These are phyloP conservation scores for Panzeria rudis DNA, from an alignment of 2,888 invertebrate species.

Conservation along the genomic window DNA sequence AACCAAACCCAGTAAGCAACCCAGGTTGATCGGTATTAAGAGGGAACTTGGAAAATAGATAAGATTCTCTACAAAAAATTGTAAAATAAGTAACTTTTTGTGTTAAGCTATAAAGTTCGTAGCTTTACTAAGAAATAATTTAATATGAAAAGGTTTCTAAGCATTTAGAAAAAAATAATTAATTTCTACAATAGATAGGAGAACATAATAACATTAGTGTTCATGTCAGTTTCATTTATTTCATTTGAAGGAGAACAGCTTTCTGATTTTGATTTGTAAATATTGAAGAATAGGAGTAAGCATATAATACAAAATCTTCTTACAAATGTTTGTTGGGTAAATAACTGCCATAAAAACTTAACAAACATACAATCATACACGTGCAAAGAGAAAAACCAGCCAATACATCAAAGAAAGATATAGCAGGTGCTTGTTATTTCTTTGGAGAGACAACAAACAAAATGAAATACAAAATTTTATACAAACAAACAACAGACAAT, in stretches of 20 bases:
- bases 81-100: too few species aligned
- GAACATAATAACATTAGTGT: background rate
- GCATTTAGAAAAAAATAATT: background rate
- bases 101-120: too few species aligned
- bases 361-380: background rate
- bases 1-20: background rate
- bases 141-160: too few species aligned
- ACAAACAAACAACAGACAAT: background rate
- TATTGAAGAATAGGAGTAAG: too few species aligned
- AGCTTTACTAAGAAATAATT: too few species aligned
- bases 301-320: too few species aligned
- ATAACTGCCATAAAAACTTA: background rate
- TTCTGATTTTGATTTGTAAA: too few species aligned
- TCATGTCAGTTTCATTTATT: too few species aligned
- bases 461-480: background rate
- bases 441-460: slow-evolving; percentile 17
- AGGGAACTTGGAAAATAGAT: too few species aligned
- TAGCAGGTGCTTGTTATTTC: slow-evolving; percentile 61
- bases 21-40: background rate
- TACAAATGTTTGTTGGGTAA: background rate
- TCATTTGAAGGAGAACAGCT: too few species aligned
- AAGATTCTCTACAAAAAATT: too few species aligned
- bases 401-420: slow-evolving; percentile 5
- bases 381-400: background rate
- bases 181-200: too few species aligned